Evolutionary conservation across 2,888 invertebrate species (phyloP), one percentile per base, ranked within the genome.

Genomic region (Hyppa rectilinea): DNA sequence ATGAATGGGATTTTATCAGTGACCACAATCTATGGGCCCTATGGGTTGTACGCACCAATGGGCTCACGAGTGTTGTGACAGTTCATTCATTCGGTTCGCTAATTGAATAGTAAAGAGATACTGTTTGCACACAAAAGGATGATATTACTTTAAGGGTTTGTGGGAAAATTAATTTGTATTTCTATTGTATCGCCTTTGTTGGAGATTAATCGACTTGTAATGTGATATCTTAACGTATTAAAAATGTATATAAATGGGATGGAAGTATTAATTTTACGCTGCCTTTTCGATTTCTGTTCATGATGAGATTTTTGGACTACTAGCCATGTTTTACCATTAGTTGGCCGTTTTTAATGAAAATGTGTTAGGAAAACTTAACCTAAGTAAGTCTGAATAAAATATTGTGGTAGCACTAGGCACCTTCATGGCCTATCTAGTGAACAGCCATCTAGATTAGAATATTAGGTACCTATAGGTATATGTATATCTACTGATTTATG

Each of bases 161-260:
- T 96, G 96, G 92, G 95, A 95, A 95, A 92, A 95, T 94, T 95
- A 94, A 95, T 94, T 94, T 93, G 94, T 93, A 92, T 93, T 91
- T 87, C 87, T 91, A 93, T 91, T 89, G 82, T 87, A 79, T 86
- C 86, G 72, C 85, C 49, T 65, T 89, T 91, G 88, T 91, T 87
- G 64, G 58, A 78, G 71, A 75, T 83, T 86, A 85, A 87, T 87
- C 73, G 78, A 76, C 76, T 75, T 86, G 90, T 88, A 88, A 90
- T 81, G 68, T 81, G 89, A 90, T 90, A 86, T 76, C 72, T 78
- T 65, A 66, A 60, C 63, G 43, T 72, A 74, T 89, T 88, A 80
- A 85, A 81, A 78, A 74, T 79, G n/a, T n/a, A 58, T 61, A 85
- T 84, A 38, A 74, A 74, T 53, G 10, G 4, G 9, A 45, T 43